phyloP scores from a whole-genome alignment of 1,140 invertebrate species.

The Drosophila serrata region DNA sequence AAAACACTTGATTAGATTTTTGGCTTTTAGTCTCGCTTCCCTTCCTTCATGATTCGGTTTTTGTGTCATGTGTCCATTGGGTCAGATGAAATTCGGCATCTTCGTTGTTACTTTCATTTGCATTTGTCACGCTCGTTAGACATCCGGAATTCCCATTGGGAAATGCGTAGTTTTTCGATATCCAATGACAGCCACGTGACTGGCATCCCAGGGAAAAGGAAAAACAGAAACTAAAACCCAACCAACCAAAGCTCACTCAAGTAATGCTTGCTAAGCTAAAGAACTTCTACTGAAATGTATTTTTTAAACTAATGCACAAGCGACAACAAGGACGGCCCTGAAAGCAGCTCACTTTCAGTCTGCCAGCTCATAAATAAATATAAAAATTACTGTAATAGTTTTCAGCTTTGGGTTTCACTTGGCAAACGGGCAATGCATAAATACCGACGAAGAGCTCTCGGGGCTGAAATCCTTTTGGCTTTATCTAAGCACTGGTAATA shows the following conservation, averaged over 20 bases:
- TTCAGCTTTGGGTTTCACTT: conserved; percentile 54
- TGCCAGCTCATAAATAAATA: conserved; percentile 66
- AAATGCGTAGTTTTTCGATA: conserved; percentile 57
- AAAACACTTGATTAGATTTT: conserved; percentile 40
- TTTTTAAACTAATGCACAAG: conserved; percentile 15
- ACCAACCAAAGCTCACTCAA: conserved; percentile 1
- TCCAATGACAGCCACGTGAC: conserved; percentile 67
- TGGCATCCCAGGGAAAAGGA: conserved; percentile 30
- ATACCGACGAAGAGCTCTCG: conserved; percentile 31
- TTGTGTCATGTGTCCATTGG: conserved; percentile 36
- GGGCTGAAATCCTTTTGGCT: conserved; percentile 54
- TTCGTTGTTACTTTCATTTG: conserved; percentile 52
- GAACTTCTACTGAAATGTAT: conserved; percentile 17
- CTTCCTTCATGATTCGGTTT: conserved; percentile 1
- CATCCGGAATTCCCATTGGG: conserved; percentile 65
- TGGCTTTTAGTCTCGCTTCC: conserved; percentile 5
- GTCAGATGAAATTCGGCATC: conserved; percentile 41
- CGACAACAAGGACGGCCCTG: conserved; percentile 7
- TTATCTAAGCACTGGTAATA: conserved; percentile 58
- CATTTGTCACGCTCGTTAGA: conserved; percentile 75
- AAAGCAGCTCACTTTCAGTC: conserved; percentile 3
- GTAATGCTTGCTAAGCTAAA: conserved; percentile 25
- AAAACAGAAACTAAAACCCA: conserved; percentile 7
- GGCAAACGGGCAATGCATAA: conserved; percentile 46
- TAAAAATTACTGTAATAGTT: conserved; percentile 39